Base-by-base conservation (phyloP, 2,113 vertebrate species). In the Tor tambroides region DNA sequence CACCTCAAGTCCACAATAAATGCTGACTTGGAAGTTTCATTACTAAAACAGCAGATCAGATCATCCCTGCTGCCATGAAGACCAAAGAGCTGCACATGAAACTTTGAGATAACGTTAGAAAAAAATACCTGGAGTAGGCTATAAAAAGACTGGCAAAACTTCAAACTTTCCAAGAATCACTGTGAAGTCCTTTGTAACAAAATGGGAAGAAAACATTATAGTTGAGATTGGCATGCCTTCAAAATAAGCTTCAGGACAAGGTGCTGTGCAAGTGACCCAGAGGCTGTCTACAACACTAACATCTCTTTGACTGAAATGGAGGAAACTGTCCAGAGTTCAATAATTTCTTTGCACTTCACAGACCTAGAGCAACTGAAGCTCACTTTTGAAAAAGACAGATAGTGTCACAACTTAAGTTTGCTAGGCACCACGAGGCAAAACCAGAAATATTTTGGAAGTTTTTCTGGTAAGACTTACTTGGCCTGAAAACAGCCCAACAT, bases 141-240 rank as follows among this genome's bases (percentile, higher is more conserved):
- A 63, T 43, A 43, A 63, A 63, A 63, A 10, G 35, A 43, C 12
- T 43, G 35, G 14, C 35, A 81, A 26, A 26, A 1, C 35, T 81
- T 81, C 56, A 63, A 80, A 79, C 46, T 79, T 56, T 79, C 17
- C 28, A 35, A 32, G n/a, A 10, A 63, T n/a, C 35, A n/a, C 79
- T 81, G n/a, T 38, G 79, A 63, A 63, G 79, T 81, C 54, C 23
- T 63, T 63, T 63, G 51, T 80, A 59, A 80, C 51, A 59, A 80
- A 59, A 80, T 15, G 5, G 35, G 5, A 11, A 38, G 1, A 65
- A 43, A 63, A 81, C 35, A 65, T 17, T n/a, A 54, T 19, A 12
- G 30, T 26, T 56, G 19, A 80, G 17, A 56, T n/a, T 81, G 35
- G 59, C 28, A 23, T 81, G 38, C 35, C 38, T 65, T 12, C 59